phyloP scores from a whole-genome alignment of 1,140 invertebrate genomes.

The Danaus melanippus region DNA sequence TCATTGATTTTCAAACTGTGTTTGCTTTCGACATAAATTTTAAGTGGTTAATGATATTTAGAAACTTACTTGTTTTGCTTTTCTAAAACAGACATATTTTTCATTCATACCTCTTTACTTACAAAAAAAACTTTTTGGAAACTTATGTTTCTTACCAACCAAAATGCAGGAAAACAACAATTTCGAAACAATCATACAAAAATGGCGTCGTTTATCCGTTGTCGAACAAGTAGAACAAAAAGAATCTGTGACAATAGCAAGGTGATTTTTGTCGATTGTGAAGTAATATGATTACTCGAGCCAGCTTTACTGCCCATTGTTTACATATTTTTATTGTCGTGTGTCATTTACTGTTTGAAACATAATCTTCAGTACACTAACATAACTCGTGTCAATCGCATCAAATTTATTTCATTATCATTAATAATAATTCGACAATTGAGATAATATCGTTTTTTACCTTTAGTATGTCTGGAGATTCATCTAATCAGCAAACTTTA shows the following conservation, averaged over 20 bases:
- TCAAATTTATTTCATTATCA: background rate
- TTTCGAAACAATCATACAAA: constrained; percentile 56
- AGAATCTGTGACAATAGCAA: constrained; percentile 36
- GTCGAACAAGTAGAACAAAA: constrained; percentile 28
- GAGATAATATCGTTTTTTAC: constrained; percentile 2
- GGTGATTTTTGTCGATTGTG: constrained; percentile 31
- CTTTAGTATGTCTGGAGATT: constrained; percentile 56
- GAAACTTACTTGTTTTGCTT: no score
- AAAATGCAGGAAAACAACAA: constrained; percentile 59
- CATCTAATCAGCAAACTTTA: constrained; percentile 30
- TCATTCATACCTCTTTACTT: constrained; percentile 11
- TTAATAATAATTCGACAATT: background rate
- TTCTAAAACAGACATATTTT: background rate
- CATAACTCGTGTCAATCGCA: background rate
- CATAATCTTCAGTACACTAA: constrained; percentile 20
- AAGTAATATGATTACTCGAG: constrained; percentile 18
- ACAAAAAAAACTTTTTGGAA: constrained; percentile 44
- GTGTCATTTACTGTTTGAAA: constrained; percentile 21
- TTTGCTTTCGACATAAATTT: no score
- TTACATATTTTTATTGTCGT: constrained; percentile 19
- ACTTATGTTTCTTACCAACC: constrained; percentile 29
- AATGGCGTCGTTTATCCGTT: constrained; percentile 57
- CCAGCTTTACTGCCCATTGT: constrained; percentile 26
- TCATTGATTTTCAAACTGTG: no score
- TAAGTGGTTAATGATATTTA: no score